phyloP scores from a whole-genome alignment of 2,113 vertebrate genomes.

The Typhlomys cinereus region DNA sequence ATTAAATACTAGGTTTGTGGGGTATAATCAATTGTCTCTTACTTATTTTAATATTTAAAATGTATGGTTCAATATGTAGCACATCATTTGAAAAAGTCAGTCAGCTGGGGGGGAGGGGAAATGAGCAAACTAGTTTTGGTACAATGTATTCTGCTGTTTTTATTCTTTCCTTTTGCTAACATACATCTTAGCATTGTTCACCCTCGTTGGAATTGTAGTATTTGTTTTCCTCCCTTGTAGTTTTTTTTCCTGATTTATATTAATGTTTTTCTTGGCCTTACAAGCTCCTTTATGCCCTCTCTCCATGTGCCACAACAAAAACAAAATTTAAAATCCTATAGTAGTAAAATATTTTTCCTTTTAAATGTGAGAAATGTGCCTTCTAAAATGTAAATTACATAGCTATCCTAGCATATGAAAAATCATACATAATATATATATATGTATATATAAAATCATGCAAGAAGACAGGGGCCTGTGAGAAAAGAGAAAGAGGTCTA shows the following conservation, averaged over 20 bases:
- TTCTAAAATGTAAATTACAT: neutral
- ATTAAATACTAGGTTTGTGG: neutral
- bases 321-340: neutral
- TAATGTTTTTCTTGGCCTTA: neutral
- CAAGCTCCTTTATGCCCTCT: neutral
- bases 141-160: neutral
- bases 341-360: neutral
- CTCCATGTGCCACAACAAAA: neutral
- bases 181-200: neutral
- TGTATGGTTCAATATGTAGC: neutral
- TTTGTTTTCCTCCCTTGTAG: neutral
- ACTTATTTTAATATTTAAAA: slow-evolving; percentile 11
- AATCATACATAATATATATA: neutral
- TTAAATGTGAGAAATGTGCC: neutral
- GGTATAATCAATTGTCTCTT: neutral
- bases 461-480: neutral
- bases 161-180: neutral
- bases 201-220: neutral
- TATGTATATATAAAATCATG: no score
- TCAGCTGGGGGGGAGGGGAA: no score
- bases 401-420: slow-evolving; percentile 23
- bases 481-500: neutral
- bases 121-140: neutral
- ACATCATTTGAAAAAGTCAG: neutral
- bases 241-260: neutral